phyloP scores from a whole-genome alignment of 1,140 invertebrate genomes.

The Magallana angulata region DNA sequence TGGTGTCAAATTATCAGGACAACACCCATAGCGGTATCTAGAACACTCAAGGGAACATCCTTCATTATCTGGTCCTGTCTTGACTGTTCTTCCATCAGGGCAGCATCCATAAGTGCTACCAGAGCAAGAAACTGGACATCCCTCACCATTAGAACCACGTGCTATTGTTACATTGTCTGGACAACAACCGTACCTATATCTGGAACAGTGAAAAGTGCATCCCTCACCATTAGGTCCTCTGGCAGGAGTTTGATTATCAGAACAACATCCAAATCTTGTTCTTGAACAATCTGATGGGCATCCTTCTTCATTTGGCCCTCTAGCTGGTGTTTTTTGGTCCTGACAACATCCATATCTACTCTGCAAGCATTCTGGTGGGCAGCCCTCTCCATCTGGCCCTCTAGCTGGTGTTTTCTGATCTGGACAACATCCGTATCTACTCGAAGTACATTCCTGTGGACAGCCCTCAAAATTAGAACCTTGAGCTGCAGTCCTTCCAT shows the following conservation, averaged over 20 bases:
- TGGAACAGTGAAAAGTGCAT: slow-evolving; percentile 62
- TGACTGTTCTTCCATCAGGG: slow-evolving; percentile 61
- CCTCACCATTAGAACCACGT: slow-evolving; percentile 35
- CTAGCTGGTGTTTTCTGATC: slow-evolving; percentile 48
- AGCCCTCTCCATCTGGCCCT: slow-evolving; percentile 44
- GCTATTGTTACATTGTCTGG: slow-evolving; percentile 42
- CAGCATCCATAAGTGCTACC: slow-evolving; percentile 37
- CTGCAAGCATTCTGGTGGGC: slow-evolving; percentile 62
- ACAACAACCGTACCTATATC: slow-evolving; percentile 58
- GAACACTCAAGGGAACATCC: slow-evolving; percentile 50
- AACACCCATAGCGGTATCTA: slow-evolving; percentile 43
- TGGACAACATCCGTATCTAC: slow-evolving; percentile 53
- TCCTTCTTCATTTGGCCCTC: slow-evolving; percentile 44
- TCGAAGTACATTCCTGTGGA: slow-evolving; percentile 61
- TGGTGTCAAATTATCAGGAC: slow-evolving; percentile 59
- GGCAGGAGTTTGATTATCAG: slow-evolving; percentile 63
- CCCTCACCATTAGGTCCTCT: slow-evolving; percentile 65
- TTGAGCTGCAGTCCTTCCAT: slow-evolving; percentile 64
- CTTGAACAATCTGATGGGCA: slow-evolving; percentile 37
- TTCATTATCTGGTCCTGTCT: slow-evolving; percentile 65
- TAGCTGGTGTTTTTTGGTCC: slow-evolving; percentile 51
- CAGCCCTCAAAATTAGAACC: slow-evolving; percentile 65
- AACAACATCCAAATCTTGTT: slow-evolving; percentile 35
- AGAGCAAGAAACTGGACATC: slow-evolving; percentile 8
- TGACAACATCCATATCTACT: slow-evolving; percentile 55